These are phyloP conservation scores for Semnornis frantzii DNA, from an alignment of 2,113 vertebrate species.

Conservation along the genomic window DNA sequence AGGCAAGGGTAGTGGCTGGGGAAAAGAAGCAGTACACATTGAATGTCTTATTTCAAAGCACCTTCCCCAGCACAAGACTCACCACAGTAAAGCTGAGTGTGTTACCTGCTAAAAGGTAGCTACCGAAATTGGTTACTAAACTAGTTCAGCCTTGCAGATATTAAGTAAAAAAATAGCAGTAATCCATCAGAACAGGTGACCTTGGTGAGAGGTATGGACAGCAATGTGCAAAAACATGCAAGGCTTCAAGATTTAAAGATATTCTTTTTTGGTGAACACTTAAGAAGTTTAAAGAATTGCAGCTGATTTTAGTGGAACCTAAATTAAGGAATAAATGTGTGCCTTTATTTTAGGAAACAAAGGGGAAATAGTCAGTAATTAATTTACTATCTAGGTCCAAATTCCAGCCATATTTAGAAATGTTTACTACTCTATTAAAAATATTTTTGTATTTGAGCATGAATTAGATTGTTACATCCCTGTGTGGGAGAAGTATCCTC, in stretches of 20 bases:
- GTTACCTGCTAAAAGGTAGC: neutral
- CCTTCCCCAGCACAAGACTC: neutral
- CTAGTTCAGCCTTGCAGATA: neutral
- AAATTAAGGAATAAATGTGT: neutral
- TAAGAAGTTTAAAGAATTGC: neutral
- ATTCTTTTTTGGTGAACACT: neutral
- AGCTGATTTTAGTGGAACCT: neutral
- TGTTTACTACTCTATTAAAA: neutral
- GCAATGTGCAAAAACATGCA: neutral
- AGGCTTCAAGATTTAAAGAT: neutral
- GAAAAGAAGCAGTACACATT: slow-evolving; percentile 7
- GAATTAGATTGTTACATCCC: neutral
- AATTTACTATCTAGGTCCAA: neutral
- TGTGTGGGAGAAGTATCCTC: neutral
- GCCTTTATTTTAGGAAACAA: neutral
- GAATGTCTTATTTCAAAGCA: neutral
- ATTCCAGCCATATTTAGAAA: neutral
- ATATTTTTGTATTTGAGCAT: neutral
- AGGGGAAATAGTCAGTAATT: neutral
- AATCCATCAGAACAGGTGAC: neutral
- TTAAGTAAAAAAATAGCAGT: neutral
- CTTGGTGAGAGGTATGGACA: neutral
- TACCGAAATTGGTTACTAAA: neutral
- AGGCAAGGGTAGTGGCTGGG: slow-evolving; percentile 90
- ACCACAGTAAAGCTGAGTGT: neutral